Conservation (phyloP, 1,140 invertebrate species). For the Ceratosolen fusciceps region DNA sequence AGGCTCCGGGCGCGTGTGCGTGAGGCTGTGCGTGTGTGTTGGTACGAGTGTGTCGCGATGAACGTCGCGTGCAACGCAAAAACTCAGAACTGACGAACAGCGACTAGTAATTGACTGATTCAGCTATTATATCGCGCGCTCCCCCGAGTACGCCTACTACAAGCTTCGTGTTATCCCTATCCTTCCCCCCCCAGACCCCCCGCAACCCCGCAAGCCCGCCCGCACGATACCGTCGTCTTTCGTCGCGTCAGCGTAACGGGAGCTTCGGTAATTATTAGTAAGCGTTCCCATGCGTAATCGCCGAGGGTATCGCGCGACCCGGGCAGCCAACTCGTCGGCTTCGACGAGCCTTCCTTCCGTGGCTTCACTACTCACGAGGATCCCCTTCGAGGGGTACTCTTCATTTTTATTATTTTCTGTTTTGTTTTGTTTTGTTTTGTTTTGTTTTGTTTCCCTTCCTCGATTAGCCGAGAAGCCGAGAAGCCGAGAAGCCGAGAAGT, state of each 20-base stretch:
- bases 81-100: slow-evolving; percentile 64
- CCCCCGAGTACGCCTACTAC: not conserved
- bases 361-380: not conserved
- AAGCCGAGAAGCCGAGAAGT: too few relatives aligned
- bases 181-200: too few relatives aligned
- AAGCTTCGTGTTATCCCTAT: too few relatives aligned
- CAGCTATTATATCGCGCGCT: slow-evolving; percentile 56
- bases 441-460: too few relatives aligned
- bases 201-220: too few relatives aligned
- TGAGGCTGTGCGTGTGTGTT: not conserved
- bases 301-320: not conserved
- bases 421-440: too few relatives aligned
- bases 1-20: not conserved
- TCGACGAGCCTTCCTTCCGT: not conserved
- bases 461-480: too few relatives aligned
- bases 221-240: too few relatives aligned
- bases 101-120: slow-evolving; percentile 73
- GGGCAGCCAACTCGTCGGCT: not conserved
- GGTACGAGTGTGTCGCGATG: not conserved
- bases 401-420: too few relatives aligned
- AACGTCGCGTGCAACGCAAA: slow-evolving; percentile 21
- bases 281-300: not conserved
- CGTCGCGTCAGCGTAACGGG: not conserved
- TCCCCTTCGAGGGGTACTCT: too few relatives aligned
- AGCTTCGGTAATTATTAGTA: not conserved